A percentile compares a stretch with the other conserved stretches of the same genome.
phyloP scores from a whole-genome alignment of 1,140 invertebrate species.

The Cardiocondyla obscurior region DNA sequence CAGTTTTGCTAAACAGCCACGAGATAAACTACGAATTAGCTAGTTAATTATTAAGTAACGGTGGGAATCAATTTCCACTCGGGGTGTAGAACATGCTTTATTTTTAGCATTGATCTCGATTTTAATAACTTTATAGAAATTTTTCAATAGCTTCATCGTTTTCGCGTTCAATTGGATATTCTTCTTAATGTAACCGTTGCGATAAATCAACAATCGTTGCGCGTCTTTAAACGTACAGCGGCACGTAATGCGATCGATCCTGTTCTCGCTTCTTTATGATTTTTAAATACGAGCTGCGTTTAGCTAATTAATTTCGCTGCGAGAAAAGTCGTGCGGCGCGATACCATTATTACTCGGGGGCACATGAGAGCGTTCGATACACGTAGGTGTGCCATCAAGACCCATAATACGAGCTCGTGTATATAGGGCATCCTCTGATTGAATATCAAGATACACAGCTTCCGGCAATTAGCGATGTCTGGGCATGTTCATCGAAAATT shows the following conservation, averaged over 20 bases:
- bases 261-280: neutral
- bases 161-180: neutral
- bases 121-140: too few relatives aligned
- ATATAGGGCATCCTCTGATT: conserved; percentile 53
- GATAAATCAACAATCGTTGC: neutral
- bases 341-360: neutral
- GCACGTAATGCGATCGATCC: neutral
- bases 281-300: neutral
- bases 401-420: conserved; percentile 32
- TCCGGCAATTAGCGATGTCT: conserved; percentile 55
- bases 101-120: too few relatives aligned
- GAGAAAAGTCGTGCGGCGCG: neutral
- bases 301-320: neutral
- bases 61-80: too few relatives aligned
- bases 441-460: conserved; percentile 55
- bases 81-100: too few relatives aligned
- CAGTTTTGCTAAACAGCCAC: too few relatives aligned
- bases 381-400: conserved; percentile 16
- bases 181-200: neutral
- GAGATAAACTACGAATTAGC: too few relatives aligned
- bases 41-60: too few relatives aligned
- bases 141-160: neutral
- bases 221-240: neutral
- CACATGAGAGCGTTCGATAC: neutral
- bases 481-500: conserved; percentile 59